Evolutionary conservation across 1,140 invertebrate genomes (phyloP).

Genomic region (Sycobia sp.): DNA sequence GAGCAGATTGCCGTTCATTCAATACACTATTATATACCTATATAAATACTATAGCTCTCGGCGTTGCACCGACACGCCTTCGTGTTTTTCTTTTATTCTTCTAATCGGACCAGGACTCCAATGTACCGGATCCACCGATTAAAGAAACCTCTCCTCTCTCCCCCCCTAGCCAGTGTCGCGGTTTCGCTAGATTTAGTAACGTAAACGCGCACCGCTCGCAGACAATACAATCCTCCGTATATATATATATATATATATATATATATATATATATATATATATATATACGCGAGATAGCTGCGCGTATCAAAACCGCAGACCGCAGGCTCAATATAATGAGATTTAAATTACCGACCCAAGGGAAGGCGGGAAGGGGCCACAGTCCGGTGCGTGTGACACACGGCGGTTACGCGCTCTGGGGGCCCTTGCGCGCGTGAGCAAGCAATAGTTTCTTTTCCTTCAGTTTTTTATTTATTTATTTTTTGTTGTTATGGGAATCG

Average conservation of each 20-base stretch:
- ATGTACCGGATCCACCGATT: no score
- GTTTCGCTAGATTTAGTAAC: slow-evolving; percentile 33
- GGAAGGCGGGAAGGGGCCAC: slow-evolving; percentile 38
- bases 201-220: neutral
- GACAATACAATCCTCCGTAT: no score
- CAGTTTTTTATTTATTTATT: neutral
- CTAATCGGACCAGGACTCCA: no score
- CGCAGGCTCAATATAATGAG: slow-evolving; percentile 55
- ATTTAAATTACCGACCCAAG: slow-evolving; percentile 58
- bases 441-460: no score
- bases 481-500: neutral
- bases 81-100: no score
- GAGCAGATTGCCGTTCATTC: slow-evolving; percentile 8
- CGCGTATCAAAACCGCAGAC: slow-evolving; percentile 50
- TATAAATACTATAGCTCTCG: no score
- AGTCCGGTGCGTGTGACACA: slow-evolving; percentile 54
- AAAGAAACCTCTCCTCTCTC: neutral
- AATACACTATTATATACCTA: no score
- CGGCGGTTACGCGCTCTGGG: slow-evolving; percentile 22
- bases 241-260: no score
- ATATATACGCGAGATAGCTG: no score
- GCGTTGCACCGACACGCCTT: no score
- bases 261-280: no score
- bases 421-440: no score
- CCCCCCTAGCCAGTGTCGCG: slow-evolving; percentile 2